These are phyloP conservation scores for Peromyscus leucopus DNA, from an alignment of 2,113 vertebrate species.

Conservation along the genomic window DNA sequence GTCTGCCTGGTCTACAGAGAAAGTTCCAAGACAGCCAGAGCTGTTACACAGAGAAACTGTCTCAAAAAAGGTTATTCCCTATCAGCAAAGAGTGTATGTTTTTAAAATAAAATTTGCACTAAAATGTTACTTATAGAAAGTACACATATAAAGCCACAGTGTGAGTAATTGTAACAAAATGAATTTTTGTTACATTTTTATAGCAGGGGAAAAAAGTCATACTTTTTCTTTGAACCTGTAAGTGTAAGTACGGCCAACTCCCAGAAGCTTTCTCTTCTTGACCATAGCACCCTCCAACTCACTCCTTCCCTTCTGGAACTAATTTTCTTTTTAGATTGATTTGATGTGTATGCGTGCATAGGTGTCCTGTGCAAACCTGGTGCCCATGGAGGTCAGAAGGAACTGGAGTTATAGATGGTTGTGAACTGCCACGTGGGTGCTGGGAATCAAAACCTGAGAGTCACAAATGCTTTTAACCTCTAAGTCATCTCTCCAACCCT, in stretches of 20 bases:
- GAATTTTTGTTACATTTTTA: slow-evolving; percentile 46
- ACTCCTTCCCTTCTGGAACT: neutral
- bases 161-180: slow-evolving; percentile 52
- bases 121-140: slow-evolving; percentile 37
- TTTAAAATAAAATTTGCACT: slow-evolving; percentile 37
- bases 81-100: neutral
- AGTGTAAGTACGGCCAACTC: neutral
- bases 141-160: neutral
- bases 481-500: neutral
- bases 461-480: neutral
- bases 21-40: neutral
- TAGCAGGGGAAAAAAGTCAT: neutral
- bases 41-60: too few species aligned
- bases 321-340: neutral
- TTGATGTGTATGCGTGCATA: neutral
- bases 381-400: neutral
- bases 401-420: neutral
- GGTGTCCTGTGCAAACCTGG: neutral
- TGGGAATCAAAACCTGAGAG: neutral
- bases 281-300: neutral
- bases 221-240: slow-evolving; percentile 7
- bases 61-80: neutral
- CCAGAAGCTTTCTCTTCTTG: neutral
- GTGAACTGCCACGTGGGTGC: neutral
- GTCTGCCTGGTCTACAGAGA: neutral